Percentiles rank a stretch among this genome's conserved stretches.
phyloP scores from a whole-genome alignment of 1,140 invertebrate species.

The Idris sp. region DNA sequence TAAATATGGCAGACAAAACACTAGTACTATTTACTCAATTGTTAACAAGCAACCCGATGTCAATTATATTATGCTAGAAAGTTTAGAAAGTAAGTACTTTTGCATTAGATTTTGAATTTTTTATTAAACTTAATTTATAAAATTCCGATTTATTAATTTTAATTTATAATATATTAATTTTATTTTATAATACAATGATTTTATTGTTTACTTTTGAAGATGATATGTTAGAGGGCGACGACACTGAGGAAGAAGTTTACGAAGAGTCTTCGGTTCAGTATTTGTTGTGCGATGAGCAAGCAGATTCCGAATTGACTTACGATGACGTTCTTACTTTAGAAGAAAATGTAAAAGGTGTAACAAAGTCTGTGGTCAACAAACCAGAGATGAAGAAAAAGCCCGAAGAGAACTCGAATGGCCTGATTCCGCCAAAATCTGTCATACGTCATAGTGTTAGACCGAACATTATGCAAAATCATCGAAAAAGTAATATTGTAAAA shows the following conservation, averaged over 20 bases:
- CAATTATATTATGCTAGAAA: conserved; percentile 48
- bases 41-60: conserved; percentile 31
- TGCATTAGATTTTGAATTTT: neutral
- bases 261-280: no score
- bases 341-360: conserved; percentile 35
- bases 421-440: conserved; percentile 25
- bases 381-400: conserved; percentile 17
- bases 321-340: conserved; percentile 72
- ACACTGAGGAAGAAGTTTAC: no score
- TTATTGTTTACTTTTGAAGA: no score
- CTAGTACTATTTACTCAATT: conserved; percentile 24
- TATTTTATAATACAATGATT: no score
- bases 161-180: no score
- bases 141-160: no score
- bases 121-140: no score
- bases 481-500: conserved; percentile 20
- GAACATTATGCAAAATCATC: conserved; percentile 56
- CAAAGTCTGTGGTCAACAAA: conserved; percentile 35
- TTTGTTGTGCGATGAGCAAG: conserved; percentile 69
- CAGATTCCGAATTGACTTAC: conserved; percentile 74
- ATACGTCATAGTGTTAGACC: conserved; percentile 32
- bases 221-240: no score
- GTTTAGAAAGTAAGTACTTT: conserved; percentile 22
- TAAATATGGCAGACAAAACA: conserved; percentile 15
- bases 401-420: conserved; percentile 32